Base-by-base conservation (phyloP, 2,888 invertebrate genomes). In the Adela reaumurella region DNA sequence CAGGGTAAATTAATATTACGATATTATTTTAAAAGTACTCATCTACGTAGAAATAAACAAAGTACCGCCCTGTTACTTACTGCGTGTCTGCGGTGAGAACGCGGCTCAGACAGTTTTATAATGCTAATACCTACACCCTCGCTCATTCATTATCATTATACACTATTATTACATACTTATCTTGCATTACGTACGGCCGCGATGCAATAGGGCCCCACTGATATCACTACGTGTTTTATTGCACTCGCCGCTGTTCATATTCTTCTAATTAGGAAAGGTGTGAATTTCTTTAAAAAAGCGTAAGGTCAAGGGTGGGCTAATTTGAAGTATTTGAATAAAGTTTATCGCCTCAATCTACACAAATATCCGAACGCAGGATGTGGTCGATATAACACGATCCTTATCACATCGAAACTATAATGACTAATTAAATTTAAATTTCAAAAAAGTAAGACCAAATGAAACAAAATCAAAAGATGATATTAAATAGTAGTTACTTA, bases 201-300 rank as follows among this genome's bases (percentile, higher is more conserved):
- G 14, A 35, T 35, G n/a, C 35, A 35, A 14, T 35, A 35, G 35
- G n/a, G 14, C 35, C 14, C n/a, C 35, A 35, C 35, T 35, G 35
- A 35, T 35, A 35, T 14, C 35, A 3, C n/a, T 14, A 35, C 35
- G 14, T 35, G 14, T 35, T 35, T 35, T 35, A 35, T 35, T 14
- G 35, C 35, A 14, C 35, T 35, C n/a, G n/a, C n/a, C n/a, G n/a
- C n/a, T n/a, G 35, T 71, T 69, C 70, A 69, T 69, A 73, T 72
- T 67, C 66, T 66, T 64, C 62, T 46, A 46, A 46, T 76, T 74
- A 73, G 65, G 64, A 62, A 69, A 76, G 76, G 77, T 77, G 76
- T 77, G 74, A 77, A 76, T 74, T 70, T 74, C 65, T 65, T 67
- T 60, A 65, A 62, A 60, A 62, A 59, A 67, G 67, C 63, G 64